A percentile compares a stretch with the other conserved stretches of the same genome.
Evolutionary conservation across 1,140 invertebrate species (phyloP).

Genomic region (Physella acuta): DNA sequence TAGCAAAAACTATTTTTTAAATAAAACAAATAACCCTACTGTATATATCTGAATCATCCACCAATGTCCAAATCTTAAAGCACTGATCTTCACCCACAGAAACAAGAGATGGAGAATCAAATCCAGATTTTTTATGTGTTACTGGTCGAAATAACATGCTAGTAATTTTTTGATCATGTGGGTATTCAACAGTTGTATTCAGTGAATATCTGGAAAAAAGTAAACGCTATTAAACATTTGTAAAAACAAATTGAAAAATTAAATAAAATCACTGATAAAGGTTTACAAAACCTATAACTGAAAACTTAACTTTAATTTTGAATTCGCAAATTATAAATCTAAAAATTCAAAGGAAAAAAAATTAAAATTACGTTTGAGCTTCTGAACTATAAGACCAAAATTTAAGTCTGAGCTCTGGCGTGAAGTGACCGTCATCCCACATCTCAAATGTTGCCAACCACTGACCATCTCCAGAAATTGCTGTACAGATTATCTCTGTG

Average conservation of each 20-base stretch:
- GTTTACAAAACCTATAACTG: background rate
- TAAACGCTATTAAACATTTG: conserved; percentile 3
- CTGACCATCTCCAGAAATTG: conserved; percentile 69
- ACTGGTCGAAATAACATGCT: conserved; percentile 68
- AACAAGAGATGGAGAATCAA: conserved; percentile 64
- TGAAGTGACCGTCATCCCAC: conserved; percentile 65
- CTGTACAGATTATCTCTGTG: conserved; percentile 71
- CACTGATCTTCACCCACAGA: conserved; percentile 71
- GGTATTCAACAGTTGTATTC: conserved; percentile 74
- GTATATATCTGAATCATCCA: conserved; percentile 59
- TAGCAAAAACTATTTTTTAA: too few relatives aligned
- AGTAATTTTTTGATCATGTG: conserved; percentile 70
- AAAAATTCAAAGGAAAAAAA: background rate
- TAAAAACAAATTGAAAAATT: background rate
- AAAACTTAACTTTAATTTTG: background rate
- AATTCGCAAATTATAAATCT: background rate
- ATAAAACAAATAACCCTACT: too few relatives aligned
- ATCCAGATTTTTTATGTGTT: conserved; percentile 2
- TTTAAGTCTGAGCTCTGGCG: conserved; percentile 72
- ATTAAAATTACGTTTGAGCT: conserved; percentile 68
- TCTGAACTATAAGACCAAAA: conserved; percentile 74
- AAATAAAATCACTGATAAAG: background rate
- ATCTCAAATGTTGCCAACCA: conserved; percentile 81
- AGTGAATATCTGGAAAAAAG: conserved; percentile 67
- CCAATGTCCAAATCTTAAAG: conserved; percentile 75